Conservation (phyloP, 2,888 invertebrate species). For the Brenthis ino region DNA sequence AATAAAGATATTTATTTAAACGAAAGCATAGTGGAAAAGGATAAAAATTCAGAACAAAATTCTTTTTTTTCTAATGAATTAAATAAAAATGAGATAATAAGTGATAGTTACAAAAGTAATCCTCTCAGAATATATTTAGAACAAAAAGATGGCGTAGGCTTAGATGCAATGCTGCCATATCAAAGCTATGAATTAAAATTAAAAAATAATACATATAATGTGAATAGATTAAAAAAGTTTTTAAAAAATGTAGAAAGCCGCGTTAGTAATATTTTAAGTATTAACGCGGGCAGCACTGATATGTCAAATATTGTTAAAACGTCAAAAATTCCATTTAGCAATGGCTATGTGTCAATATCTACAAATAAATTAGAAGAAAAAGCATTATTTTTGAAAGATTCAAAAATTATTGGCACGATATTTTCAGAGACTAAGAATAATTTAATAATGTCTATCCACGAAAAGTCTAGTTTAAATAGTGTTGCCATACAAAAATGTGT, state of each 20-base stretch:
- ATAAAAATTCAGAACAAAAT: conserved; percentile 55
- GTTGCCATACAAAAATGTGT: conserved; percentile 49
- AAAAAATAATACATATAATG: conserved; percentile 56
- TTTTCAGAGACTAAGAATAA: conserved; percentile 63
- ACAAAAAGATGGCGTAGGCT: conserved; percentile 70
- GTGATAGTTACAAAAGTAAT: conserved; percentile 57
- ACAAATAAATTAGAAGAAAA: conserved; percentile 50
- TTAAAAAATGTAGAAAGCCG: conserved; percentile 62
- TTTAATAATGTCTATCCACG: conserved; percentile 64
- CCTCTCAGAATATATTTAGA: conserved; percentile 69
- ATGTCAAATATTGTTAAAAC: conserved; percentile 51
- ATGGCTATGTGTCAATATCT: conserved; percentile 57
- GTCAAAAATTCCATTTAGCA: conserved; percentile 64
- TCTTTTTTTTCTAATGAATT: conserved; percentile 39
- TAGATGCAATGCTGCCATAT: conserved; percentile 60
- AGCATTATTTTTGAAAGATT: conserved; percentile 49
- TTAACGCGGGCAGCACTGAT: conserved; percentile 54
- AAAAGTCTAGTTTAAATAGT: conserved; percentile 42
- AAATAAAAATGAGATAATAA: conserved; percentile 41
- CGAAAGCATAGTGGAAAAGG: conserved; percentile 38
- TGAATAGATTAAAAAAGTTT: conserved; percentile 58
- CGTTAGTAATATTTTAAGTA: conserved; percentile 57
- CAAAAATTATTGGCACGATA: conserved; percentile 54
- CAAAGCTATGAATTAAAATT: conserved; percentile 61
- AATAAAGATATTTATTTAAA: conserved; percentile 55